Base-by-base conservation (phyloP, 2,888 invertebrate genomes). In the Chromoteleia sp. region DNA sequence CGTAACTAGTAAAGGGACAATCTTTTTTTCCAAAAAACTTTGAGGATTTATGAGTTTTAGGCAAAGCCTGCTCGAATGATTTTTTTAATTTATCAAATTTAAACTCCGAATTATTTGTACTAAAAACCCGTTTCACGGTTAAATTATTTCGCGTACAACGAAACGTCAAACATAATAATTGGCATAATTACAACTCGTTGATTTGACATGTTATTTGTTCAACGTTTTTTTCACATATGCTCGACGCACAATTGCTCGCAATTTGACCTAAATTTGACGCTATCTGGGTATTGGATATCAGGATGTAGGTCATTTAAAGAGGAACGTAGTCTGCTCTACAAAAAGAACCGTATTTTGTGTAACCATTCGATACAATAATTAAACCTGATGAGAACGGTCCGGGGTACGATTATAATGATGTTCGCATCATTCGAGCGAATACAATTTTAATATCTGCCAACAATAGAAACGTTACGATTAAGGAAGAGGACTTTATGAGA, bases 301-400 rank as follows among this genome's bases (percentile, higher is more conserved):
- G 52, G 48, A 81, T 74, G 54, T 70, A 75, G 80, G 75, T 75
- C 68, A 70, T 61, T 74, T 75, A 75, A 80, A 80, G 80, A 58
- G 61, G 70, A 75, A 75, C 70, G 29, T 10, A 48, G 54, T 74
- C 25, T 52, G 17, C 41, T 71, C 0, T 48, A 48, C 39, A 58
- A 50, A 65, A 77, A 70, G 68, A 63, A 29, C 5, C 65, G 7
- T 74, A 74, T 63, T 74, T 74, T 12, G 0, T 14, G 21, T 45
- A 59, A 29, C 2, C 30, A 39, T 58, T 56, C 14, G 30, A 45
- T 70, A 45, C 14, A 68, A 56, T 54, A 43, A 68, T 43, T n/a
- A 68, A 19, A 12, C 15, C 2, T 8, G 19, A 50, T 8, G 8
- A 21, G 36, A 17, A 36, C 5, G 25, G 15, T 14, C 6, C 14